Evolutionary conservation across 2,888 invertebrate genomes (phyloP).

Genomic region (Acheta domesticus): DNA sequence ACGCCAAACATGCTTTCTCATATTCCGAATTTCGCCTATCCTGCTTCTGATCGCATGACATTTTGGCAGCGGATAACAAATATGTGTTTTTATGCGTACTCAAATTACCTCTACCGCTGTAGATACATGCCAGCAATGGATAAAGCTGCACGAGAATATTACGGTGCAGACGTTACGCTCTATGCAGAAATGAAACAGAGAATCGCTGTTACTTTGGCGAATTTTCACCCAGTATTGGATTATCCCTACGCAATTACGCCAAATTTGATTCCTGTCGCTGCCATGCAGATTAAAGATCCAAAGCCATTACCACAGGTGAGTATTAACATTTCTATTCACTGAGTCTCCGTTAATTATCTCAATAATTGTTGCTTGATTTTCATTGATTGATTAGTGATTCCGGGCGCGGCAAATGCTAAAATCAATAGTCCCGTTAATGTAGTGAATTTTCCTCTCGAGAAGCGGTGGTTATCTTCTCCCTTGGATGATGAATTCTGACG

Average conservation of each 20-base stretch:
- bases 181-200: constrained; percentile 22
- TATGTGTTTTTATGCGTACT: constrained; percentile 38
- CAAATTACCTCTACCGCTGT: not conserved
- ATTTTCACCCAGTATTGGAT: constrained; percentile 57
- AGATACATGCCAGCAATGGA: constrained; percentile 24
- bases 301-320: constrained; percentile 52
- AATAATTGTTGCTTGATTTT: too few relatives aligned
- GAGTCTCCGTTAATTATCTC: too few relatives aligned
- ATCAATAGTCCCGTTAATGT: too few relatives aligned
- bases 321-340: too few relatives aligned
- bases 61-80: constrained; percentile 53
- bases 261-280: constrained; percentile 56
- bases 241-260: constrained; percentile 55
- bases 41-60: constrained; percentile 46
- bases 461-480: too few relatives aligned
- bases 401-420: too few relatives aligned
- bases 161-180: constrained; percentile 22
- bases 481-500: too few relatives aligned
- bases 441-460: too few relatives aligned
- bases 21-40: constrained; percentile 40
- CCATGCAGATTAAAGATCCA: constrained; percentile 52
- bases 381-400: too few relatives aligned
- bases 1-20: constrained; percentile 42
- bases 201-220: constrained; percentile 51
- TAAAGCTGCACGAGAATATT: constrained; percentile 21